phyloP scores from a whole-genome alignment of 1,140 invertebrate species.

The Triops longicaudatus region DNA sequence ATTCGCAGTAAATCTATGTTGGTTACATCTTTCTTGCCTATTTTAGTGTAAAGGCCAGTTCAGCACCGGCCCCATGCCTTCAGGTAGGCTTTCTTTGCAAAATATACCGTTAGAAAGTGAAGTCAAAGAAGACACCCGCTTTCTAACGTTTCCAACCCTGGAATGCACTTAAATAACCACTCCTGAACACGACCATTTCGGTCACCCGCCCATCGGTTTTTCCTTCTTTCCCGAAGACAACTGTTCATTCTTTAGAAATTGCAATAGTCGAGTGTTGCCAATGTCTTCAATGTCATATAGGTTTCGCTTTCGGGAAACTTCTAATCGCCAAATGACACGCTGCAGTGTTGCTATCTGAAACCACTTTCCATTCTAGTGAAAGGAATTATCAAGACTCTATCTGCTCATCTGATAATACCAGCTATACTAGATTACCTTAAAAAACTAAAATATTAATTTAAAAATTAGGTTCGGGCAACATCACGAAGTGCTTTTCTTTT shows the following conservation, averaged over 20 bases:
- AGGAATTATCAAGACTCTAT: background rate
- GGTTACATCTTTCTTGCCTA: background rate
- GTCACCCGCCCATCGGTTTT: background rate
- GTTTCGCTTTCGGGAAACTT: too few relatives aligned
- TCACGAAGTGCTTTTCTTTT: background rate
- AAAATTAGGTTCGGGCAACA: background rate
- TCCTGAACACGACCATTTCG: background rate
- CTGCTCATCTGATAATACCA: background rate
- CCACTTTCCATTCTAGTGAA: background rate
- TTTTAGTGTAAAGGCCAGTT: background rate
- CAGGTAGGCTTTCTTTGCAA: background rate
- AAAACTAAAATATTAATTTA: background rate
- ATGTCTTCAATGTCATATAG: too few relatives aligned
- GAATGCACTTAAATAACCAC: background rate
- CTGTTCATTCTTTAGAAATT: background rate
- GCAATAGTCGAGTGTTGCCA: too few relatives aligned
- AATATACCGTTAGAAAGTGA: slow-evolving; percentile 7
- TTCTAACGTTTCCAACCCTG: background rate
- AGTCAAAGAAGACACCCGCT: background rate
- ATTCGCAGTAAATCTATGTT: background rate
- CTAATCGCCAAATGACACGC: background rate
- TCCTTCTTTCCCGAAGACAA: background rate
- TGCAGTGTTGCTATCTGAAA: background rate
- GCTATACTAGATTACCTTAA: background rate
- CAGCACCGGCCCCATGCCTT: too few relatives aligned